Percentiles rank a stretch among this genome's conserved stretches.
Conservation (phyloP, 2,113 vertebrate genomes). For the Tamias sibiricus region DNA sequence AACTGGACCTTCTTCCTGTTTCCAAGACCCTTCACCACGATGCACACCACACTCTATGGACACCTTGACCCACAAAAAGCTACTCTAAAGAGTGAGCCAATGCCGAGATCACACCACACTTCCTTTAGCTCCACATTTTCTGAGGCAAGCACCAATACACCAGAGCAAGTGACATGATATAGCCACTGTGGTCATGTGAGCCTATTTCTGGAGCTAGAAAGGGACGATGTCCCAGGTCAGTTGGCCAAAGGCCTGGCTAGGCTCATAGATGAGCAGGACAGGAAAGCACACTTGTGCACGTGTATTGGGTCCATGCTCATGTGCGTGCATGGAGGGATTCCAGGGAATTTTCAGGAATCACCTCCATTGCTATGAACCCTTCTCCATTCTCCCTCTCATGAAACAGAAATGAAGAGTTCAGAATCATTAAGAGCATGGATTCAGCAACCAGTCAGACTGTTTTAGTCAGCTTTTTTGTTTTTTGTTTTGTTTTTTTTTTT, state of each 20-base stretch:
- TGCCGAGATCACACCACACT: not conserved
- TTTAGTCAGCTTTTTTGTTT: too few relatives aligned
- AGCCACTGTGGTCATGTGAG: not conserved
- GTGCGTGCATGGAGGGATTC: fast-evolving
- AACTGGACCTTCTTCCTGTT: not conserved
- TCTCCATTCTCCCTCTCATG: not conserved
- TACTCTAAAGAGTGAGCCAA: not conserved
- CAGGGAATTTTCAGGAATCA: not conserved
- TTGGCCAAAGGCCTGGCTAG: not conserved
- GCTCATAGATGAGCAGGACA: not conserved
- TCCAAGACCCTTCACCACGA: not conserved
- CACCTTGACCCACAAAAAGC: too few relatives aligned
- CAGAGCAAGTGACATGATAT: too few relatives aligned
- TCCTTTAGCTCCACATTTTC: too few relatives aligned
- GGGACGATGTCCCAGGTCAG: not conserved
- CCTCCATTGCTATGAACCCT: not conserved
- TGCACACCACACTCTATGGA: too few relatives aligned
- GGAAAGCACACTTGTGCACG: too few relatives aligned
- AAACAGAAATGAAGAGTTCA: not conserved
- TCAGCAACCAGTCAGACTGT: not conserved
- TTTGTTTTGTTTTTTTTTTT: too few relatives aligned
- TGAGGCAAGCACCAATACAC: too few relatives aligned
- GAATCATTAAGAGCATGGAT: not conserved
- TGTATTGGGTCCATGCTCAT: not conserved
- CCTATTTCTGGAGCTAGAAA: not conserved